These are phyloP conservation scores for Dicrostonyx torquatus DNA, from an alignment of 2,797 vertebrate genomes.

Conservation along the genomic window DNA sequence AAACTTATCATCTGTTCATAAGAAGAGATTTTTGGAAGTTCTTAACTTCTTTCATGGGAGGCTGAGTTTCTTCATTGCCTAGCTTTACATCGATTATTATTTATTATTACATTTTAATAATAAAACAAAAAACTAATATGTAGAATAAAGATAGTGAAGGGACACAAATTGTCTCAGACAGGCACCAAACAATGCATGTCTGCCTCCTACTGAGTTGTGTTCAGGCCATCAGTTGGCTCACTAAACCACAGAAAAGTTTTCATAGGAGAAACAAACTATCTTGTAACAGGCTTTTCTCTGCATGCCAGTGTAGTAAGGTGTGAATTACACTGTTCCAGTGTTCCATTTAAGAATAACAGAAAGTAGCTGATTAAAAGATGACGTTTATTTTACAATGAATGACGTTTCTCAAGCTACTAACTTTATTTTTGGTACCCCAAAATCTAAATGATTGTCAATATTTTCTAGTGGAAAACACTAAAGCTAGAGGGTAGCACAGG, in stretches of 20 bases:
- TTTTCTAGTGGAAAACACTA: not conserved
- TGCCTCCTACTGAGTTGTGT: not conserved
- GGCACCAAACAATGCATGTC: not conserved
- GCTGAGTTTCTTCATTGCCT: not conserved
- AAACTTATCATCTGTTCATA: not conserved
- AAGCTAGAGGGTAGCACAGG: not conserved
- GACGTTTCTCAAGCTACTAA: constrained; percentile 41
- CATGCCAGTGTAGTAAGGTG: not conserved
- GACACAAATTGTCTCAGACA: not conserved
- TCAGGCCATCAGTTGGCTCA: not conserved
- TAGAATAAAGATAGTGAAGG: not conserved
- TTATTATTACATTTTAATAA: constrained; percentile 6
- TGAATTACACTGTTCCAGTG: not conserved
- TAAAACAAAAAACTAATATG: not conserved
- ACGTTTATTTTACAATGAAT: not conserved
- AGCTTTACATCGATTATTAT: not conserved
- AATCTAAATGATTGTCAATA: not conserved
- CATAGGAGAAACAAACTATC: not conserved
- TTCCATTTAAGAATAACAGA: not conserved
- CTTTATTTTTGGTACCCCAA: not conserved
- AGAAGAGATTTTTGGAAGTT: not conserved
- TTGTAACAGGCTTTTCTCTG: not conserved
- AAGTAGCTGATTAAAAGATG: constrained; percentile 8
- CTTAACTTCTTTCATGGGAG: not conserved
- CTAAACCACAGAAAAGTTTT: not conserved